These are phyloP conservation scores for Phocoena phocoena DNA, from an alignment of 2,113 vertebrate species.

Conservation along the genomic window DNA sequence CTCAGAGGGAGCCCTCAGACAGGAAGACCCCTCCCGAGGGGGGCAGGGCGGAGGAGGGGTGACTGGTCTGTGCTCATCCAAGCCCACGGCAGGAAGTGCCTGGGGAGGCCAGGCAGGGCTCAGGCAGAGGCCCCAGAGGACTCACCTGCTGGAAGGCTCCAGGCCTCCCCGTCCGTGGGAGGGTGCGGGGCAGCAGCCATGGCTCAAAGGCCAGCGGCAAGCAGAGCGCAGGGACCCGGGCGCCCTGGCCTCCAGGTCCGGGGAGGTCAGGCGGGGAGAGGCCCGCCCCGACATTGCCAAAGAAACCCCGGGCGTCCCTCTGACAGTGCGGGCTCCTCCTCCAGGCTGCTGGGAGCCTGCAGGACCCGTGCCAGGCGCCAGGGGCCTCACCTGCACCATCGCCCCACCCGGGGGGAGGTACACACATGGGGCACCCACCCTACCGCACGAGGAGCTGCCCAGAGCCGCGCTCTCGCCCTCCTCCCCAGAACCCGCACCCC, in stretches of 20 bases:
- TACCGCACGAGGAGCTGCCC: fast-evolving
- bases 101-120: not conserved
- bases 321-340: not conserved
- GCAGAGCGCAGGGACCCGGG: fast-evolving
- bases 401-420: not conserved
- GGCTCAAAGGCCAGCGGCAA: fast-evolving
- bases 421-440: not conserved
- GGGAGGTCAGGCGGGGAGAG: fast-evolving
- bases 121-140: not conserved
- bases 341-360: not conserved
- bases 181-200: fast-evolving
- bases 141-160: constrained; percentile 14
- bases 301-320: constrained; percentile 20
- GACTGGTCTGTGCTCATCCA: not conserved
- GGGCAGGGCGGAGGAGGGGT: not conserved
- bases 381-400: not conserved
- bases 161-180: fast-evolving
- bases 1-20: not conserved
- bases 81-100: not conserved
- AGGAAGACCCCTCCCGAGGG: not conserved
- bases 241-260: fast-evolving
- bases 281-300: constrained; percentile 28
- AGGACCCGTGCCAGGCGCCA: not conserved
- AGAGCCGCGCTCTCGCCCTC: not conserved
- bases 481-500: not conserved